Evolutionary conservation across 2,888 invertebrate species (phyloP).

Genomic region (Orthonychiurus folsomi): DNA sequence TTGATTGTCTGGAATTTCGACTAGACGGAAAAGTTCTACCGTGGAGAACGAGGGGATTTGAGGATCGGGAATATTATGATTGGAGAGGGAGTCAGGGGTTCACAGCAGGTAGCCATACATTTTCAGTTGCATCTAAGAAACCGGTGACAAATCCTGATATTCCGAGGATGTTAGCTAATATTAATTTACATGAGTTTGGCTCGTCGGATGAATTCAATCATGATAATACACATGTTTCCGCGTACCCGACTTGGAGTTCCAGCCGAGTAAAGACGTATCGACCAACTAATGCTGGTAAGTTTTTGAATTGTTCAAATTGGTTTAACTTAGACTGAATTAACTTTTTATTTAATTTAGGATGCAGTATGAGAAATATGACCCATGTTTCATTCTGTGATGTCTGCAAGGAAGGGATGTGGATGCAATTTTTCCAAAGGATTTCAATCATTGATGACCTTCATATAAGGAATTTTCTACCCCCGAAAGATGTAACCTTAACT

Average conservation of each 20-base stretch:
- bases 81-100: slow-evolving; percentile 24
- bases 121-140: slow-evolving; percentile 20
- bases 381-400: slow-evolving; percentile 28
- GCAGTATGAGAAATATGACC: slow-evolving; percentile 36
- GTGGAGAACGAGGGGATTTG: slow-evolving; percentile 22
- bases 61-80: slow-evolving; percentile 30
- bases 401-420: slow-evolving; percentile 38
- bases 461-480: not conserved
- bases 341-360: slow-evolving; percentile 2
- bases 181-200: slow-evolving; percentile 26
- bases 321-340: too few species aligned
- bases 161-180: slow-evolving; percentile 20
- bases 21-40: slow-evolving; percentile 25
- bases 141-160: slow-evolving; percentile 13
- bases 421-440: slow-evolving; percentile 29
- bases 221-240: slow-evolving; percentile 18
- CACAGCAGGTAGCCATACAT: slow-evolving; percentile 16
- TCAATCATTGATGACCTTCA: slow-evolving; percentile 32
- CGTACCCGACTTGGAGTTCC: slow-evolving; percentile 24
- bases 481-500: not conserved
- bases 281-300: slow-evolving; percentile 28
- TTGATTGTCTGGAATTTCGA: slow-evolving; percentile 15
- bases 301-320: too few species aligned
- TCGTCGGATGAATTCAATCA: slow-evolving; percentile 19
- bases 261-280: slow-evolving; percentile 19